Evolutionary conservation across 92 coral and sea anemone species (phyloP), one percentile per base, ranked within the genome.

Genomic region (Parazoanthus atlanticus): DNA sequence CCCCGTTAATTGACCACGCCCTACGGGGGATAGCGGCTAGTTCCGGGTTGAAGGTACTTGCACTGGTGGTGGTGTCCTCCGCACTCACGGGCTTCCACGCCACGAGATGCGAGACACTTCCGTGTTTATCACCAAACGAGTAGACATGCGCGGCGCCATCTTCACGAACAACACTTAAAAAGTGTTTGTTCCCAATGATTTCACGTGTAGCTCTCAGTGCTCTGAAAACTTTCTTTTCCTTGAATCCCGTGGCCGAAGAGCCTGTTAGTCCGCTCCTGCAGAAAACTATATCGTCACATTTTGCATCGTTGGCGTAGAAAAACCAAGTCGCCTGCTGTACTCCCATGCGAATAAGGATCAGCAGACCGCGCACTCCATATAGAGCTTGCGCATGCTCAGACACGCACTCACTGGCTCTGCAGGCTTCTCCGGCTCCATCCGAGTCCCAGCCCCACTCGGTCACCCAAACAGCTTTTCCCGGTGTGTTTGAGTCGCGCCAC

Each of bases 361-460:
- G 32, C 88, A 67, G 78, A 19, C 56, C 88, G 12, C 78, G 79
- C 41, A 7, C 88, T 21, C 88, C 88, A 7, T 85, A 85, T 5
- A 85, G 28, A 21, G 88, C 88, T 85, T 85, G 88, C 88, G 88
- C 88, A 85, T 72, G 78, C 79, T 85, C 88, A 85, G 79, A 67
- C 52, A 85, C 88, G 26, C 88, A 85, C 36, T 85, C 88, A 23
- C 79, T 85, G 54, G 43, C 29, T 32, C 67, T 85, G 88, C 81
- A 85, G 88, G 26, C 76, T 28, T 85, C 88, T 5, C 66, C 66
- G 23, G 79, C 78, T 7, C 81, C 88, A 25, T 85, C 88, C 28
- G 79, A 70, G 88, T 85, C 88, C 88, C 88, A 85, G 66, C 88
- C 88, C 88, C 88, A 85, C 80, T 85, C 88, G 82, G 88, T 85